Evolutionary conservation across 2,113 vertebrate genomes (phyloP).

Genomic region (Naja naja): DNA sequence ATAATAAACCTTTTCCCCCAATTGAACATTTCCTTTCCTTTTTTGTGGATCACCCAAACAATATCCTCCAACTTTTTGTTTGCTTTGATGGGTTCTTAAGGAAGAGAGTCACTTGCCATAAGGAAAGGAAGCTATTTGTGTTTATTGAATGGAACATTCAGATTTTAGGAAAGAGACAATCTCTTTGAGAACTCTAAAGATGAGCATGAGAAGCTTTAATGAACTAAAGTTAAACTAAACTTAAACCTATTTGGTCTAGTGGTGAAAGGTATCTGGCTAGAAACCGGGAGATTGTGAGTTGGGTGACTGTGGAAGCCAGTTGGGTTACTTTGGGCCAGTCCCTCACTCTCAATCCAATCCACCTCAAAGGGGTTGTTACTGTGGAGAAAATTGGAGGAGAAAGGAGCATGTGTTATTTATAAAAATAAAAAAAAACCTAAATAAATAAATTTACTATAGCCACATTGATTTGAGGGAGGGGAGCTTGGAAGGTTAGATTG

Average conservation of each 20-base stretch:
- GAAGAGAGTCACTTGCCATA: not conserved
- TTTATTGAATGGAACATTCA: not conserved
- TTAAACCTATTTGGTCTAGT: not conserved
- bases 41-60: not conserved
- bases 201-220: not conserved
- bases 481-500: too few species aligned
- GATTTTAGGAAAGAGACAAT: not conserved
- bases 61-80: not conserved
- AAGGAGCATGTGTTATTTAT: not conserved
- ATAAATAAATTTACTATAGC: not conserved
- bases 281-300: not conserved
- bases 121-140: not conserved
- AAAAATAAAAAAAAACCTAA: not conserved
- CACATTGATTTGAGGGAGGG: not conserved
- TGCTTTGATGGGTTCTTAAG: not conserved
- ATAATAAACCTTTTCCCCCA: not conserved
- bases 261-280: not conserved
- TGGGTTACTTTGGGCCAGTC: not conserved
- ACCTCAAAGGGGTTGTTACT: not conserved
- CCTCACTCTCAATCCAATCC: not conserved
- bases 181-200: not conserved
- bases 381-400: not conserved
- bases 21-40: not conserved
- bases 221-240: not conserved
- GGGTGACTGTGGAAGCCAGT: not conserved